Evolutionary conservation across 2,113 vertebrate species (phyloP), one percentile per base, ranked within the genome.

Genomic region (Dasyornis broadbenti): DNA sequence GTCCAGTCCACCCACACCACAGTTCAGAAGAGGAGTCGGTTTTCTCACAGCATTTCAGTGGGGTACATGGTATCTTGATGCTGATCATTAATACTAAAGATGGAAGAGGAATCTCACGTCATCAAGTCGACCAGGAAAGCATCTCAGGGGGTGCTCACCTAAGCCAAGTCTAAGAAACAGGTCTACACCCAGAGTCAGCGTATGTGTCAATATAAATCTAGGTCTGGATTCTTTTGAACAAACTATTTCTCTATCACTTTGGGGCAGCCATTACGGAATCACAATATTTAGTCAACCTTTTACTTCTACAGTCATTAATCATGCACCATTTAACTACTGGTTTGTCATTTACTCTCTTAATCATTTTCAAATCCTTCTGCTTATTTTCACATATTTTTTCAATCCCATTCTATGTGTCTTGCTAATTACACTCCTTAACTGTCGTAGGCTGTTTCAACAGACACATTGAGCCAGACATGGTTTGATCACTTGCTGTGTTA

Each of bases 251-350:
- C 52, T 85, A 37, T 77, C 44, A 50, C 78, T 86, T 86, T 52
- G 65, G 93, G 92, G 69, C 84, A 95, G 81, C 71, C 66, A 83
- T 91, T 91, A 87, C 28, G 76, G 59, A 92, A 75, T 89, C 94
- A 96, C 47, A 96, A 96, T 91, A 96, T 95, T 96, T 93, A 95
- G 88, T 89, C 92, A 96, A 93, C 81, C 86, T 96, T 94, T 95
- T 93, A 87, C 92, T 87, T 92, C 61, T 78, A 70, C 59, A 90
- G 60, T 64, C 82, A 54, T 97, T 97, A 95, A 96, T 92, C 89
- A 96, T 69, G 79, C 72, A 92, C 92, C 92, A 94, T 95, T 94
- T 96, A 97, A 94, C 90, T 72, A 95, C 86, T n/a, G 45, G 92
- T 84, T 92, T 97, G 90, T 94, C 86, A 91, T 88, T 95, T 94